Percentiles rank a stretch among this genome's conserved stretches.
These are phyloP conservation scores for Corythornis cristatus DNA, from an alignment of 2,113 vertebrate species.

Conservation along the genomic window DNA sequence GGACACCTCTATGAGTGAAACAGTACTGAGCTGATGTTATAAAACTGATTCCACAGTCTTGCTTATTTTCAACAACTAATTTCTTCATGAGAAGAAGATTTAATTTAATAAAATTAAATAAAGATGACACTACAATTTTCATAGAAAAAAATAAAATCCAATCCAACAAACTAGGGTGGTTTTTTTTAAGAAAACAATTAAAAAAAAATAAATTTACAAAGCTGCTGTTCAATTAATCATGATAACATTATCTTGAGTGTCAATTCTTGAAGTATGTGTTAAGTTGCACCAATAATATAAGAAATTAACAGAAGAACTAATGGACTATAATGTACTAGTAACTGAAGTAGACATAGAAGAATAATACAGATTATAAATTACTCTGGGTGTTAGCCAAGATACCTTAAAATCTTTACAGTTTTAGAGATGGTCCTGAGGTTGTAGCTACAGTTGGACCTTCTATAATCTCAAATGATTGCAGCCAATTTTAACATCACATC, in stretches of 20 bases:
- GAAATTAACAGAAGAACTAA: not conserved
- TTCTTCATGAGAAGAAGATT: not conserved
- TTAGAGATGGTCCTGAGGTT: not conserved
- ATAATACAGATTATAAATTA: not conserved
- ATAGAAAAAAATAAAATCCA: not conserved
- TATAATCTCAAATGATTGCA: not conserved
- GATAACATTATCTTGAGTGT: not conserved
- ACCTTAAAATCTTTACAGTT: not conserved
- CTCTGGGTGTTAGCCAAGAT: not conserved
- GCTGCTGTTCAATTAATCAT: not conserved
- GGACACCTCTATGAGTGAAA: not conserved
- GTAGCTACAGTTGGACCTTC: not conserved
- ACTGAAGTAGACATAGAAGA: not conserved
- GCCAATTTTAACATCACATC: not conserved
- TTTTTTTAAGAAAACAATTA: not conserved
- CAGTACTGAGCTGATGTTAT: not conserved
- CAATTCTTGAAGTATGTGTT: not conserved
- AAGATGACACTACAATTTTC: not conserved
- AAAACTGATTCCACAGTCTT: not conserved
- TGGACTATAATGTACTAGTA: not conserved
- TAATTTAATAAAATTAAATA: not conserved
- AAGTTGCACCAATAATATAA: not conserved
- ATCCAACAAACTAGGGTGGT: rapidly evolving
- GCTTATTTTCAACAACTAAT: not conserved
- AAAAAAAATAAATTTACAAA: not conserved